Evolutionary conservation across 2,113 vertebrate genomes (phyloP).

Genomic region (Corapipo altera): DNA sequence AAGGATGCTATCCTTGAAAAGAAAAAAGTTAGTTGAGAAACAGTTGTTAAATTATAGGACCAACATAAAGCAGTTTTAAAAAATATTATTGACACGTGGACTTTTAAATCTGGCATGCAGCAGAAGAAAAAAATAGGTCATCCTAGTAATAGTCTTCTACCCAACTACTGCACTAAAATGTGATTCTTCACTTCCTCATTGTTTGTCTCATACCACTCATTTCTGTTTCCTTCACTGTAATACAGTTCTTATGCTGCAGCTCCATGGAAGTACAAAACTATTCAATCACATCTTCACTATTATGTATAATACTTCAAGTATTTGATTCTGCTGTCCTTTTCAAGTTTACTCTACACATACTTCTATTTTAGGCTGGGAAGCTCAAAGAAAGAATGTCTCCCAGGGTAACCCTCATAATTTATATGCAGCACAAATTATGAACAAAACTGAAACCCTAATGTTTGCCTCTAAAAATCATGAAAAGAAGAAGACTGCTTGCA

Average conservation of each 20-base stretch:
- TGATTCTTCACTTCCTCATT: neutral
- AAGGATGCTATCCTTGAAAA: neutral
- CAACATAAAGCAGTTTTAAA: neutral
- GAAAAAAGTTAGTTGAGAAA: neutral
- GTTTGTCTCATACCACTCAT: neutral
- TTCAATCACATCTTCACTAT: neutral
- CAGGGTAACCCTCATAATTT: neutral
- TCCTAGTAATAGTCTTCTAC: neutral
- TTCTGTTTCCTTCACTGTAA: neutral
- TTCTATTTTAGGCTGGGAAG: neutral
- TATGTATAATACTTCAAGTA: neutral
- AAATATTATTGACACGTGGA: neutral
- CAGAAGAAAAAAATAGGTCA: neutral
- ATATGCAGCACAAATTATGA: neutral
- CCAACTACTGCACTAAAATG: neutral
- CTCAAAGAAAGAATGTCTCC: neutral
- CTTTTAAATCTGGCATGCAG: neutral
- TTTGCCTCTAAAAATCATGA: neutral
- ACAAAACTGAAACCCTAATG: neutral
- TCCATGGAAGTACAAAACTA: neutral
- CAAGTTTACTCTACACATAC: neutral
- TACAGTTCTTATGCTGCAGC: neutral
- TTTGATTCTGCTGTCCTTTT: neutral
- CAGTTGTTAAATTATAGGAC: neutral
- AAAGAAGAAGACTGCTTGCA: neutral